Evolutionary conservation across 2,888 invertebrate species (phyloP).

Genomic region (Orchesella flavescens): DNA sequence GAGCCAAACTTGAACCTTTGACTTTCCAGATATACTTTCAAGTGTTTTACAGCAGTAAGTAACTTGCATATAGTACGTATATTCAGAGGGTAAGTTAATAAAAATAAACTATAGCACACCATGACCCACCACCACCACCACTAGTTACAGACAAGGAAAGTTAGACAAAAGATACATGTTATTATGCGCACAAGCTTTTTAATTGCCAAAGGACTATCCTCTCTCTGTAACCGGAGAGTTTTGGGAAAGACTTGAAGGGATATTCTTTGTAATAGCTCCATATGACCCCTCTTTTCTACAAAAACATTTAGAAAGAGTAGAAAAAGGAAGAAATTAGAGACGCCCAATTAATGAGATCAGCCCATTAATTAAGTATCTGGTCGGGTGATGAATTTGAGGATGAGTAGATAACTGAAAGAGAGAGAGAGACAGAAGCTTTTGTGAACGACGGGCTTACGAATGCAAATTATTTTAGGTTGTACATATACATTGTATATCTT

Average conservation of each 20-base stretch:
- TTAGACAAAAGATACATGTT: neutral
- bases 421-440: neutral
- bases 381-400: neutral
- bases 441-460: too few relatives aligned
- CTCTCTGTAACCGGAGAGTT: too few relatives aligned
- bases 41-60: neutral
- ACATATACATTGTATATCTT: neutral
- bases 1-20: neutral
- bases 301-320: neutral
- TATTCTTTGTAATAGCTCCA: neutral
- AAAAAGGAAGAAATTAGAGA: conserved; percentile 3
- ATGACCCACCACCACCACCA: too few relatives aligned
- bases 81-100: neutral
- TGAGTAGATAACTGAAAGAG: too few relatives aligned
- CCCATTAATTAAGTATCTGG: conserved; percentile 1
- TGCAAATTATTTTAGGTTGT: neutral
- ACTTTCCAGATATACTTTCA: neutral
- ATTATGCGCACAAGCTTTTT: neutral
- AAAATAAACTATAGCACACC: neutral
- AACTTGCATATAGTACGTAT: neutral
- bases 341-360: conserved; percentile 20
- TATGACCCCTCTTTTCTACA: neutral
- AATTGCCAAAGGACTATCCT: neutral
- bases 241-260: neutral
- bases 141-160: neutral